These are phyloP conservation scores for Coenobita brevimanus DNA, from an alignment of 1,140 invertebrate species.

Conservation along the genomic window DNA sequence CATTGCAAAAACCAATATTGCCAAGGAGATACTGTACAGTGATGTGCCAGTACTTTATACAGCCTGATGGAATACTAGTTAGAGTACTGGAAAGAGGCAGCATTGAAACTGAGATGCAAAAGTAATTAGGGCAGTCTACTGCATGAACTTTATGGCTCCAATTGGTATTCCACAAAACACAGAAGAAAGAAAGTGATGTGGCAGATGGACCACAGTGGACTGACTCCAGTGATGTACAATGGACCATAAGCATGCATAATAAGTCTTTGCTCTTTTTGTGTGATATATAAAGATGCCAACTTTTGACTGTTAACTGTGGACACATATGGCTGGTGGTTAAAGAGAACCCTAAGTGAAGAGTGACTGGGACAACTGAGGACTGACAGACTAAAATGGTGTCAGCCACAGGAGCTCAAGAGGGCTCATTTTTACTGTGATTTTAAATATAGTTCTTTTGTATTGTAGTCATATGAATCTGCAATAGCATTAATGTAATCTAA, in stretches of 20 bases:
- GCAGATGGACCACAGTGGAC: background rate
- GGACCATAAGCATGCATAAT: background rate
- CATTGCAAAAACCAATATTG: too few relatives aligned
- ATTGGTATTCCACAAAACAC: background rate
- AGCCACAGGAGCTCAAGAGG: conserved; percentile 12
- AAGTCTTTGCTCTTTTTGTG: conserved; percentile 6
- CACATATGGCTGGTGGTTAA: background rate
- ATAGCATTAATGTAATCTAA: conserved; percentile 38
- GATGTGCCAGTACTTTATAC: background rate
- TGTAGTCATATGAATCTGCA: conserved; percentile 33
- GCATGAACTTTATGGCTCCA: background rate
- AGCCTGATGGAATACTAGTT: too few relatives aligned
- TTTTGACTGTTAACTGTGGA: conserved; percentile 11
- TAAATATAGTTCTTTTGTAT: conserved; percentile 46
- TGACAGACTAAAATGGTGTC: background rate
- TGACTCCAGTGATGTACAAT: background rate
- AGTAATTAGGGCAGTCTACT: background rate
- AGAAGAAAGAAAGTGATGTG: background rate
- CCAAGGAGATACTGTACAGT: too few relatives aligned
- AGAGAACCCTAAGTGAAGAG: background rate
- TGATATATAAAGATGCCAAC: conserved; percentile 55
- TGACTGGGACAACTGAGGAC: background rate
- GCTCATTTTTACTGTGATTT: conserved; percentile 56
- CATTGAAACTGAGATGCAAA: too few relatives aligned
- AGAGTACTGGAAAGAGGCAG: too few relatives aligned